These are phyloP conservation scores for Phallusia fumigata DNA, from an alignment of 23 tunicate species.

Conservation along the genomic window DNA sequence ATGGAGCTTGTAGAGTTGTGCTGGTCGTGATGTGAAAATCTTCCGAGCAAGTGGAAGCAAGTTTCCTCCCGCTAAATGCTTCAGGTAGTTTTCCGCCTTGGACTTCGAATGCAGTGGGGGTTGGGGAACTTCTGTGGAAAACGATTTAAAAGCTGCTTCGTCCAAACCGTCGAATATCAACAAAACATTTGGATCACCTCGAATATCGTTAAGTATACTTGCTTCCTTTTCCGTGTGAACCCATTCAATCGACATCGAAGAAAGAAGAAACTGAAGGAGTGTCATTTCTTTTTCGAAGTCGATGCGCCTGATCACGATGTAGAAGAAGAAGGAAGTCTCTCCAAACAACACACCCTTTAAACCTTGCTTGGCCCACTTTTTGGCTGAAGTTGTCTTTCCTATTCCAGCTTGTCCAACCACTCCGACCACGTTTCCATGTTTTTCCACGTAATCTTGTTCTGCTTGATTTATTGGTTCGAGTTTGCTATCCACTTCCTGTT, in stretches of 20 bases:
- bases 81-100: not conserved
- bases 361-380: not conserved
- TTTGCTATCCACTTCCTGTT: too few species aligned
- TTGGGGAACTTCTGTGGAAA: not conserved
- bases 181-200: not conserved
- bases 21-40: not conserved
- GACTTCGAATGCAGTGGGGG: not conserved
- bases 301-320: not conserved
- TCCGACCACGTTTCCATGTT: not conserved
- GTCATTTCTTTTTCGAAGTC: not conserved
- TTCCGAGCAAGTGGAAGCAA: not conserved
- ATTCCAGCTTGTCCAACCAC: conserved; percentile 9
- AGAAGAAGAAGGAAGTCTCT: not conserved
- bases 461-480: too few species aligned
- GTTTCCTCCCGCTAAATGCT: not conserved
- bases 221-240: not conserved
- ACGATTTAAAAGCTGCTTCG: not conserved
- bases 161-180: not conserved
- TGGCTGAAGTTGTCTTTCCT: not conserved
- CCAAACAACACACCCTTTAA: not conserved
- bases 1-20: not conserved
- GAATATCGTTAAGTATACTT: not conserved
- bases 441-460: not conserved
- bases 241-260: not conserved
- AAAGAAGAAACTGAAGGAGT: not conserved